Evolutionary conservation across 2,888 invertebrate species (phyloP), one percentile per base, ranked within the genome.

Genomic region (Blomia tropicalis): DNA sequence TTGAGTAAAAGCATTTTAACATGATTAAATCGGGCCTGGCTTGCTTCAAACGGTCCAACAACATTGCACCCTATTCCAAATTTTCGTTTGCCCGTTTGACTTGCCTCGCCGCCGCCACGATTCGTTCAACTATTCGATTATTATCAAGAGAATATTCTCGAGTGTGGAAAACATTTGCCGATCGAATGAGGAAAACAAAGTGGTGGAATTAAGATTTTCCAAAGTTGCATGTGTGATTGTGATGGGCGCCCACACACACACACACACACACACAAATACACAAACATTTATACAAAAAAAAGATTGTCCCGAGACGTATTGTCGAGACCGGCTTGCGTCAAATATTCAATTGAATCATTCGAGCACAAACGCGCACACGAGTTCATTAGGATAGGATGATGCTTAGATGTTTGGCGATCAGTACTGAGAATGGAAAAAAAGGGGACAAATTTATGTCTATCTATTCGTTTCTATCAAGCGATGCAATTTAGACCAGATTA

Each of bases 1-100:
- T 64, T 64, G 62, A 64, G 64, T 64, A 64, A 64, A 62, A 64
- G 64, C 64, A 64, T 64, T 64, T 64, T 64, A 64, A 64, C 64
- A 29, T 64, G 64, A 64, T 64, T 64, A 64, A 59, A 43, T 59
- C 43, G 36, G 43, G 47, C 59, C 59, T 59, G 51, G 43, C 23
- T 53, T n/a, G n/a, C 27, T 17, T 7, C n/a, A 58, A 4, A n/a
- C 41, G 7, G 51, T 36, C 36, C 7, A 36, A 36, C 36, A 36
- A 36, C 36, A 7, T 36, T 17, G 17, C 36, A 11, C 36, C 36
- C 7, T 11, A 7, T 11, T 17, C 7, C 36, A 7, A 36, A 36
- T 36, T 17, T 7, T 17, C 36, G 7, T 36, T 17, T 36, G 7
- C 36, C 17, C 36, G 36, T 36, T 36, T 36, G 36, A 17, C 36